Conservation (phyloP, 2,797 vertebrate genomes). For the Chromis chromis region DNA sequence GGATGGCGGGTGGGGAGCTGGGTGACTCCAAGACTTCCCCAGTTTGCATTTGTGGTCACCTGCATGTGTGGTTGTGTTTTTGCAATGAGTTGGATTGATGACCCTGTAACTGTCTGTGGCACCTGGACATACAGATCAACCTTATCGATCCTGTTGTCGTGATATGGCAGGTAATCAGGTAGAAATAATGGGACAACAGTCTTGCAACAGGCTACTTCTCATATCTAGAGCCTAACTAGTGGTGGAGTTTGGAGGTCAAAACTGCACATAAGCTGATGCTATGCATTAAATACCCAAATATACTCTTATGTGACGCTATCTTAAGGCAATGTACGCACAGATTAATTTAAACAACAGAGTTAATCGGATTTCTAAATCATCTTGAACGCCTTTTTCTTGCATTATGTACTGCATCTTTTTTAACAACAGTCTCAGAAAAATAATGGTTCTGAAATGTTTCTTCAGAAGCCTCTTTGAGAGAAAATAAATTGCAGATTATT, state of each 20-base stretch:
- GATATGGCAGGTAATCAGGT: neutral
- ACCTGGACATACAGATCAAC: neutral
- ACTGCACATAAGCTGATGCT: neutral
- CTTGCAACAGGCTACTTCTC: neutral
- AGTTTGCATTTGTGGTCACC: constrained; percentile 3
- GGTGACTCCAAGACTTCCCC: constrained; percentile 67
- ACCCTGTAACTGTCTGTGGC: neutral
- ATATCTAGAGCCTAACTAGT: too few species aligned
- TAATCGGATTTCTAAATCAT: neutral
- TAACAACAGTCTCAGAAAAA: too few species aligned
- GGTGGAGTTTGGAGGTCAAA: too few species aligned
- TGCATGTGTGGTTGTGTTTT: neutral
- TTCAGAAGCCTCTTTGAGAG: too few species aligned
- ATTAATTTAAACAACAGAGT: too few species aligned
- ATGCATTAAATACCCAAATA: neutral
- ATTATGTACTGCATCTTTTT: neutral
- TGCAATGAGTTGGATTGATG: constrained; percentile 7
- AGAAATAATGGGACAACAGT: too few species aligned
- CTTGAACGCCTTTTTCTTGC: neutral
- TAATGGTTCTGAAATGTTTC: too few species aligned
- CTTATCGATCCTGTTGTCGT: neutral
- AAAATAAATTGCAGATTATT: too few species aligned
- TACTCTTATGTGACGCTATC: too few species aligned
- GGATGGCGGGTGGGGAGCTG: constrained; percentile 49
- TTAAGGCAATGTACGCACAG: too few species aligned